Evolutionary conservation across 1,140 invertebrate species (phyloP).

Genomic region (Chelonus insularis): DNA sequence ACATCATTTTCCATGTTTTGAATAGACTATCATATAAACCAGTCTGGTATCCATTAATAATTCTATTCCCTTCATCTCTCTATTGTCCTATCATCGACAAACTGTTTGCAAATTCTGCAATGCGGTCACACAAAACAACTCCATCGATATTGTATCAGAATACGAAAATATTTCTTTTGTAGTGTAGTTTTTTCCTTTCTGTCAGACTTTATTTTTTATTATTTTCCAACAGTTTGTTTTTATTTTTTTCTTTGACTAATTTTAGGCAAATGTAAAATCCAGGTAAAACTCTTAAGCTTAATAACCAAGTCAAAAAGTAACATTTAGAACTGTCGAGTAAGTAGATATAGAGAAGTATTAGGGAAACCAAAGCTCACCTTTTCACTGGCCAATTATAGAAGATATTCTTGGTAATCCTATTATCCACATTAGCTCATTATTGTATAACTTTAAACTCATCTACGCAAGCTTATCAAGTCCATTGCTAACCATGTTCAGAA

Average conservation of each 20-base stretch:
- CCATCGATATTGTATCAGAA: slow-evolving; percentile 25
- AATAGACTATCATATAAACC: slow-evolving; percentile 28
- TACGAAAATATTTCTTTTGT: slow-evolving; percentile 9
- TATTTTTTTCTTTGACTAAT: slow-evolving; percentile 13
- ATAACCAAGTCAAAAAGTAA: slow-evolving; percentile 25
- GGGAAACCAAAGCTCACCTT: slow-evolving; percentile 36
- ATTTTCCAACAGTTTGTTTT: no score
- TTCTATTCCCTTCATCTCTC: slow-evolving; percentile 27
- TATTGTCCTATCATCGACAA: slow-evolving; percentile 35
- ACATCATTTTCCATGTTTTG: slow-evolving; percentile 37
- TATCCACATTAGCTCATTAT: slow-evolving; percentile 40
- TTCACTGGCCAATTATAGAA: slow-evolving; percentile 38
- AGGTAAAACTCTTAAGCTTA: slow-evolving; percentile 33
- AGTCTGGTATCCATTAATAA: slow-evolving; percentile 31
- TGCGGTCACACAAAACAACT: slow-evolving; percentile 30
- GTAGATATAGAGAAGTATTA: slow-evolving; percentile 25
- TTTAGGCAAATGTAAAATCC: slow-evolving; percentile 26
- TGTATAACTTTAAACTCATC: slow-evolving; percentile 31
- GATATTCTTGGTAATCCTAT: slow-evolving; percentile 38
- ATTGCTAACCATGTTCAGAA: background rate
- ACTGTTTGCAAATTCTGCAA: slow-evolving; percentile 15
- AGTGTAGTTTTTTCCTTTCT: background rate
- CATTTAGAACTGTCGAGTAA: slow-evolving; percentile 20
- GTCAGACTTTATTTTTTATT: no score
- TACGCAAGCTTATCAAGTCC: slow-evolving; percentile 27